Conservation (phyloP, 1,140 invertebrate species). For the Brachionus asplanchnoidis region DNA sequence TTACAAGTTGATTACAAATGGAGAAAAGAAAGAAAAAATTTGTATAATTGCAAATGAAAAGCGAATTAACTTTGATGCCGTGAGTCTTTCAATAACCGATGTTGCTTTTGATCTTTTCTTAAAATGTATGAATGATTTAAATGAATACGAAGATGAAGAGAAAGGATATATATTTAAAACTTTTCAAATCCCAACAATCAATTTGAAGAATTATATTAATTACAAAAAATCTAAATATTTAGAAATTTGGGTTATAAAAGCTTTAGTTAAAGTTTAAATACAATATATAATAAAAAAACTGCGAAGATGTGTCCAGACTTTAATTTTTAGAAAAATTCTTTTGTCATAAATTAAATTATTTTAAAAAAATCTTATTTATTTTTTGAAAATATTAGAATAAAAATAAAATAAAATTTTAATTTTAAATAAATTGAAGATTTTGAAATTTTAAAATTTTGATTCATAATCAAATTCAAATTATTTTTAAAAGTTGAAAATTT, state of each 20-base stretch:
- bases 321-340: background rate
- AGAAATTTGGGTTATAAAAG: constrained; percentile 4
- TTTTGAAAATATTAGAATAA: too few species aligned
- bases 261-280: background rate
- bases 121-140: constrained; percentile 3
- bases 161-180: background rate
- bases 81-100: background rate
- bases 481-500: too few species aligned
- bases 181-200: background rate
- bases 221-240: constrained; percentile 23
- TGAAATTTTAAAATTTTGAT: too few species aligned
- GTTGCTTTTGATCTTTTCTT: background rate
- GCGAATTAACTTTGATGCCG: constrained; percentile 3
- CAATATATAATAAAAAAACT: background rate
- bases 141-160: background rate
- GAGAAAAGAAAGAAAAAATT: background rate
- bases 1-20: background rate
- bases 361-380: too few species aligned
- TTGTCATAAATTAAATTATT: background rate
- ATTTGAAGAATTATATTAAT: background rate
- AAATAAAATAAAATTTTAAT: too few species aligned
- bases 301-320: background rate
- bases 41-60: constrained; percentile 32
- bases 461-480: too few species aligned
- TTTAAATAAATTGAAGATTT: too few species aligned